A percentile compares a stretch with the other conserved stretches of the same genome.
These are phyloP conservation scores for Camponotus fellah DNA, from an alignment of 2,888 invertebrate genomes.

Conservation along the genomic window DNA sequence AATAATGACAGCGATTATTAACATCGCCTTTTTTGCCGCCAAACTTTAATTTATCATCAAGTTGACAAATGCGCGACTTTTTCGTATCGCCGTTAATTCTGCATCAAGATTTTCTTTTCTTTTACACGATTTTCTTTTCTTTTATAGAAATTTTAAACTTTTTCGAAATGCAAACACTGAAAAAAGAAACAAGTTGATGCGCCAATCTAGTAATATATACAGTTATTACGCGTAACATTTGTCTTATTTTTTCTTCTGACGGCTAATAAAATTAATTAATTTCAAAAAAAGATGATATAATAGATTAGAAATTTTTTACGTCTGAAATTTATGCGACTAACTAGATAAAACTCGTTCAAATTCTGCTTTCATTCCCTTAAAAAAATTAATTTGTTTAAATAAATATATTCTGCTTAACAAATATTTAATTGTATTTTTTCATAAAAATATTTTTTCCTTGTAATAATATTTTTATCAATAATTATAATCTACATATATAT, in stretches of 20 bases:
- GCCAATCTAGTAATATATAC: background rate
- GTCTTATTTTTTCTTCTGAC: background rate
- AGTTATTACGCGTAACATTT: background rate
- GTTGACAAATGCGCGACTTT: slow-evolving; percentile 56
- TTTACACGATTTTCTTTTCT: background rate
- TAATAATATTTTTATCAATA: background rate
- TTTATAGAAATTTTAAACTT: background rate
- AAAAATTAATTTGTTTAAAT: too few species aligned
- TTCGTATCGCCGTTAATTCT: slow-evolving; percentile 63
- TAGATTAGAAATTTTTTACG: too few species aligned
- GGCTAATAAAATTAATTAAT: background rate
- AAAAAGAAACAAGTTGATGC: background rate
- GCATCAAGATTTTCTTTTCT: slow-evolving; percentile 41
- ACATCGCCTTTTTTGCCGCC: slow-evolving; percentile 28
- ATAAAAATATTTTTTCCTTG: background rate
- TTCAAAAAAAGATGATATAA: background rate
- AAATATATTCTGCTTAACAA: background rate
- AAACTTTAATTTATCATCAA: slow-evolving; percentile 68
- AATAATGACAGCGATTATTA: slow-evolving; percentile 54
- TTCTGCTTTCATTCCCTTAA: background rate
- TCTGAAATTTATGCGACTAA: too few species aligned
- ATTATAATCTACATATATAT: background rate
- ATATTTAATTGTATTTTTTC: background rate
- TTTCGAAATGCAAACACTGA: background rate
- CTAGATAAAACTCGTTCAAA: background rate